Conservation (phyloP, 1,140 invertebrate genomes). For the Steinernema feltiae region DNA sequence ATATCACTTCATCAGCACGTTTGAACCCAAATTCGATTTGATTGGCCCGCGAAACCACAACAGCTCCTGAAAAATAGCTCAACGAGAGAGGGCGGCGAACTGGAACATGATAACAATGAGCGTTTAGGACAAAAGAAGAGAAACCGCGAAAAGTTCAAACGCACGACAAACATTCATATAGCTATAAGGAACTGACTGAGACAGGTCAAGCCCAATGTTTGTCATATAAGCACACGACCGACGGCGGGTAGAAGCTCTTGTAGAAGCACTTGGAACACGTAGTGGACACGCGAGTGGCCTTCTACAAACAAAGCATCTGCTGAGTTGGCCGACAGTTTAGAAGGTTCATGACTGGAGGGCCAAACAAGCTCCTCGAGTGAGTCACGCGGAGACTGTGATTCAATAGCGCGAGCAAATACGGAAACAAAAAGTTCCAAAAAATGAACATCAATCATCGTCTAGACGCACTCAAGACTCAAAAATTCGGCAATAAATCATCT, state of each 20-base stretch:
- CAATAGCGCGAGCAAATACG: not conserved
- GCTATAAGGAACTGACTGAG: not conserved
- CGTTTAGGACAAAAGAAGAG: not conserved
- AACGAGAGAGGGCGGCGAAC: too few relatives aligned
- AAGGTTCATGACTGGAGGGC: not conserved
- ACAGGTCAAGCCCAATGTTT: not conserved
- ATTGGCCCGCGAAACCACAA: not conserved
- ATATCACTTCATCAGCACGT: not conserved
- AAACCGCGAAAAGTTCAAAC: not conserved
- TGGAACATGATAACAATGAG: too few relatives aligned
- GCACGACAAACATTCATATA: not conserved
- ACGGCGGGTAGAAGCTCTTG: not conserved
- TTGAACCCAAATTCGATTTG: not conserved
- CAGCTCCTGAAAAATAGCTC: too few relatives aligned
- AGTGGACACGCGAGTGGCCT: constrained; percentile 1
- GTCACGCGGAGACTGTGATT: not conserved
- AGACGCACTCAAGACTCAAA: not conserved
- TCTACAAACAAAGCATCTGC: not conserved
- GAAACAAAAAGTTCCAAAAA: not conserved
- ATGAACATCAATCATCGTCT: too few relatives aligned
- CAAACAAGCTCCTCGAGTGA: not conserved
- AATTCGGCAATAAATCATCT: not conserved
- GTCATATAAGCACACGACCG: constrained; percentile 1
- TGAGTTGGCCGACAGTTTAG: not conserved
- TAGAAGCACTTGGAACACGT: constrained; percentile 12